Evolutionary conservation across 64 coral and sea anemone species (phyloP), one percentile per base, ranked within the genome.

Genomic region (Stichodactyla helianthus): DNA sequence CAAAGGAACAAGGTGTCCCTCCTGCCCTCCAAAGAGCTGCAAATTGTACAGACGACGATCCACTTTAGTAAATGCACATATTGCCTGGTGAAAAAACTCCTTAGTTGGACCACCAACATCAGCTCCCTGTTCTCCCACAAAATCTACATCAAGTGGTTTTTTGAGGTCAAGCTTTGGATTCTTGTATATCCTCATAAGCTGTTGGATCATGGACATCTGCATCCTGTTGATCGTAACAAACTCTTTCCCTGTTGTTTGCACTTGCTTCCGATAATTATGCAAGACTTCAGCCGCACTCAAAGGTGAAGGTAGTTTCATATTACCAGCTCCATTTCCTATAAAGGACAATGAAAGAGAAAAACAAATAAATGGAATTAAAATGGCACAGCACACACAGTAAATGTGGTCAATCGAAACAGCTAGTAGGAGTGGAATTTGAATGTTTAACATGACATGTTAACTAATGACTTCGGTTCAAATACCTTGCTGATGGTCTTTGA

Each of bases 31-130:
- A 90, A 94, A 94, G 53, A 93, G 56, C 61, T 90, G 92, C 52
- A 94, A 53, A 54, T 94, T 94, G 79, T 71, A 94, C 25, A 61
- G 62, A 52, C 57, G 60, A 14, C 60, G 77, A 53, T 94, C 92
- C 28, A 94, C 92, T 82, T 94, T 83, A 68, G n/a, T 77, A 3
- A 94, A 16, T 26, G 55, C 74, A 59, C 53, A 51, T 51, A 90
- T 94, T 52, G 92, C 88, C 87, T 71, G 58, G 70, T 79, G 64
- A 53, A 94, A 94, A 54, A 87, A 94, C 77, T 94, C 92, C 83
- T 90, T 94, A 19, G 85, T 94, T 11, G 93, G 93, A n/a, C 88
- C 93, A 51, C 88, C 88, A 68, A 91, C 59, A 22, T 91, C 93
- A 53, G 93, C 93, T 61, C 93, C 83, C 31, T 82, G 28, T 83